phyloP scores from a whole-genome alignment of 1,140 invertebrate genomes.

The Bombus affinis region DNA sequence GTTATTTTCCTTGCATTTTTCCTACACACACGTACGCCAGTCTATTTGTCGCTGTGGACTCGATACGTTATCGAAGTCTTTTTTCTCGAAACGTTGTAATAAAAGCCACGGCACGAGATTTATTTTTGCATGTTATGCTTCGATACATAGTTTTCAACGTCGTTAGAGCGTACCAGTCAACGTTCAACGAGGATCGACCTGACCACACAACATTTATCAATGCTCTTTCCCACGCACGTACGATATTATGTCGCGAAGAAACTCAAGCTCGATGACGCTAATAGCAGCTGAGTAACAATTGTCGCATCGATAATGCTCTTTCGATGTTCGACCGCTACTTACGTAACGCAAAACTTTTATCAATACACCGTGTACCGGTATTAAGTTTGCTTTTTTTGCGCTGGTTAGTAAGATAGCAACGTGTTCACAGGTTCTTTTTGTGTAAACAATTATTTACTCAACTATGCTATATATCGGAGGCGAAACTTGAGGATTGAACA shows the following conservation, averaged over 20 bases:
- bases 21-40: background rate
- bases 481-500: background rate
- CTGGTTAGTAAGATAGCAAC: background rate
- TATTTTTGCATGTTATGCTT: background rate
- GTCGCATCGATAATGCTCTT: slow-evolving; percentile 6
- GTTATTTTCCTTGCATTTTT: background rate
- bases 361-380: background rate
- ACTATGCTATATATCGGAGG: background rate
- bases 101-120: background rate
- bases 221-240: background rate
- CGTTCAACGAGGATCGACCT: background rate
- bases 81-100: background rate
- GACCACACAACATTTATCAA: background rate
- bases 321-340: background rate
- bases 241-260: background rate
- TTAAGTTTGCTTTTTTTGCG: too few species aligned
- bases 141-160: background rate
- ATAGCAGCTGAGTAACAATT: background rate
- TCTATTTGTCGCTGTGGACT: background rate
- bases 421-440: background rate
- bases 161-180: too few species aligned
- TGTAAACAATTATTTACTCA: background rate
- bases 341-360: background rate
- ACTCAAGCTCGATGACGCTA: background rate
- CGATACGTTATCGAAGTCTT: slow-evolving; percentile 14